Base-by-base conservation (phyloP, 2,113 vertebrate genomes). In the Sigmodon hispidus region DNA sequence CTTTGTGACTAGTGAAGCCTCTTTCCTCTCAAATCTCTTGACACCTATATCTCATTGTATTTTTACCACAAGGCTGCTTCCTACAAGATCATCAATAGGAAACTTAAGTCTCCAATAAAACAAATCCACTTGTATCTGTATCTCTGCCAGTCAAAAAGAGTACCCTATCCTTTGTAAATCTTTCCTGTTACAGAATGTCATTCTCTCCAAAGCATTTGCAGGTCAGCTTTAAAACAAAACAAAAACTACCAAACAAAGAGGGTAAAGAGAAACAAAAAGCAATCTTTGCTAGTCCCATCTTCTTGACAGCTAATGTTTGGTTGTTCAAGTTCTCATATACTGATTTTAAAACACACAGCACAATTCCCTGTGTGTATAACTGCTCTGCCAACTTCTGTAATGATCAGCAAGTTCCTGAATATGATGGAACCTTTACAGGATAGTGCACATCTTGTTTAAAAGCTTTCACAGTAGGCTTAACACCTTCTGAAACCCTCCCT, bases 371-470 rank as follows among this genome's bases (percentile, higher is more conserved):
- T 6, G 57, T 15, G 76, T 1, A 26, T 1, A 26, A 72, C 12
- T 90, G 12, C 15, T 93, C 69, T 94, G 45, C 12, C 61, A 65
- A 89, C 29, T 88, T 81, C 86, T 96, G 73, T 91, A 93, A 90
- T 85, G 81, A 91, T 22, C 10, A 45, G 16, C 63, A 87, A 45
- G 70, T 65, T 89, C 48, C 86, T 93, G 86, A 89, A 90, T 77
- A 48, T n/a, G 55, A 7, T 31, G 43, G 9, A 75, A 40, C 70
- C 57, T 91, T 83, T 50, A 50, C 10, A 55, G 10, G 83, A 75
- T 55, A 67, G 48, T 95, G 40, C 21, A 87, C 50, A 48, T 90
- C 80, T 43, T 95, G 77, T 67, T 75, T 77, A 93, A 36, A 89
- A 59, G 4, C 16, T 86, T 43, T 91, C 34, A 59, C 17, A 75